A percentile compares a stretch with the other conserved stretches of the same genome.
phyloP scores from a whole-genome alignment of 2,113 vertebrate species.

The Rhinichthys klamathensis region DNA sequence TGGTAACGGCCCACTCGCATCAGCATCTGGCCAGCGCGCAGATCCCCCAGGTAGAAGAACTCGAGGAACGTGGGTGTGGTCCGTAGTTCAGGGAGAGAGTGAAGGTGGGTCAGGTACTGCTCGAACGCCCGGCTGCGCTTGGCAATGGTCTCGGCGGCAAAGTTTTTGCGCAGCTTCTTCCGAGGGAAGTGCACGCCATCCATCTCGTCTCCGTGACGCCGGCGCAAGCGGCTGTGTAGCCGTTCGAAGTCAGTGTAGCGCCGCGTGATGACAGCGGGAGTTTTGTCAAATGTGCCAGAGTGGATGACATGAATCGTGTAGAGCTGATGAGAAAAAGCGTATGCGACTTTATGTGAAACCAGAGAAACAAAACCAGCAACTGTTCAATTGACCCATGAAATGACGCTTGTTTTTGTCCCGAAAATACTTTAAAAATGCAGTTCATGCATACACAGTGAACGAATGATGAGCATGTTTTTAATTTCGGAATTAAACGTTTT shows the following conservation, averaged over 20 bases:
- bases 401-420: no score
- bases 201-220: slow-evolving; percentile 83
- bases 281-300: slow-evolving; percentile 80
- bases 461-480: no score
- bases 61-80: slow-evolving; percentile 79
- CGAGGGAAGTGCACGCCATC: slow-evolving; percentile 86
- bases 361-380: neutral
- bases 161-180: slow-evolving; percentile 89
- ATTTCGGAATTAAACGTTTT: no score
- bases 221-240: slow-evolving; percentile 82
- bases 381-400: no score
- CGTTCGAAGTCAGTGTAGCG: slow-evolving; percentile 92
- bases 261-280: slow-evolving; percentile 83
- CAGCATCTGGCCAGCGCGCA: slow-evolving; percentile 81
- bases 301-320: slow-evolving; percentile 92
- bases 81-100: slow-evolving; percentile 79
- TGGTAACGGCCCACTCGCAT: slow-evolving; percentile 85
- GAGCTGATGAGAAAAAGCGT: slow-evolving; percentile 73
- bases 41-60: slow-evolving; percentile 90
- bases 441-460: no score
- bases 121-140: slow-evolving; percentile 94
- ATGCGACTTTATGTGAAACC: neutral
- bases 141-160: slow-evolving; percentile 90
- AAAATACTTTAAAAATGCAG: no score
- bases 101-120: slow-evolving; percentile 89